Conservation (phyloP, 1,140 invertebrate species). For the Sitobion miscanthi region DNA sequence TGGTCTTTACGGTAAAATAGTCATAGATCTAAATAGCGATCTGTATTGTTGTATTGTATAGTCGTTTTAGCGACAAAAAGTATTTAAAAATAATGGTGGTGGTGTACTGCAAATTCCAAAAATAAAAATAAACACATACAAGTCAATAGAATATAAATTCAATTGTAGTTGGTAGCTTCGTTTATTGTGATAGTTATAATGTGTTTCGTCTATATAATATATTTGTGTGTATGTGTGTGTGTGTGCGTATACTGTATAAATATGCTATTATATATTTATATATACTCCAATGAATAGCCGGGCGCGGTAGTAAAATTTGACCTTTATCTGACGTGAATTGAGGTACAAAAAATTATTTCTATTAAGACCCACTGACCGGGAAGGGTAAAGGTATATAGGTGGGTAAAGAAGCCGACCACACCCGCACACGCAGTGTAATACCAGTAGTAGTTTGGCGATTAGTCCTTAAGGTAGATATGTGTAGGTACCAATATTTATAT, state of each 20-base stretch:
- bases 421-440: conserved; percentile 18
- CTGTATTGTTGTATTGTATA: background rate
- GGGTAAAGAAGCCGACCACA: background rate
- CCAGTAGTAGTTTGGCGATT: conserved; percentile 27
- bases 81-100: background rate
- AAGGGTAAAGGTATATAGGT: background rate
- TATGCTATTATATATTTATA: background rate
- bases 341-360: conserved; percentile 33
- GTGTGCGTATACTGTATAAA: too few species aligned
- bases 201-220: background rate
- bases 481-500: background rate
- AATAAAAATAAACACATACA: background rate
- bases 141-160: conserved; percentile 10
- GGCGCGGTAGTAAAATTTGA: conserved; percentile 33
- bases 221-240: too few species aligned
- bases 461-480: background rate
- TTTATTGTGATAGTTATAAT: conserved; percentile 26
- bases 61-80: background rate
- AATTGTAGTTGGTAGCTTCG: background rate
- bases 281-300: background rate
- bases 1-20: background rate
- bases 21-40: background rate
- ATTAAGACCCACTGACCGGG: conserved; percentile 14
- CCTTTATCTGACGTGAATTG: conserved; percentile 29
- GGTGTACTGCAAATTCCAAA: background rate